A percentile compares a stretch with the other conserved stretches of the same genome.
phyloP scores from a whole-genome alignment of 35 echinoderm and acorn worm genomes.

The Strongylocentrotus purpuratus region DNA sequence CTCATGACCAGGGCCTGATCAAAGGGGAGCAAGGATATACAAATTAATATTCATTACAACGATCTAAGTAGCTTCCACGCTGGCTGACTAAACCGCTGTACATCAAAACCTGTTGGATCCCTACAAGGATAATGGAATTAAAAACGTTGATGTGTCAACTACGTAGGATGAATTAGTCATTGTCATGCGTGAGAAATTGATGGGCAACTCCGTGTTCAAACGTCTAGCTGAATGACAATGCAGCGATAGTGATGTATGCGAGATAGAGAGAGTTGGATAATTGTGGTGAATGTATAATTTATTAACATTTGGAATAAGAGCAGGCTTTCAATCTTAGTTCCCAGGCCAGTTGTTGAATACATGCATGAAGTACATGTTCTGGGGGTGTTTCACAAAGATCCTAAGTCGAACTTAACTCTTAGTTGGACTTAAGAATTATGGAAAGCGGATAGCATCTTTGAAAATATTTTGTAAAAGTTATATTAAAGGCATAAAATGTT shows the following conservation, averaged over 20 bases:
- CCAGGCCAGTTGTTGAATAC: not conserved
- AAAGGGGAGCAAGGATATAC: not conserved
- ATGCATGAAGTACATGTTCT: too few species aligned
- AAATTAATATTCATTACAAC: not conserved
- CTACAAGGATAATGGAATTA: not conserved
- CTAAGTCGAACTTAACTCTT: too few species aligned
- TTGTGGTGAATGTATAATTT: not conserved
- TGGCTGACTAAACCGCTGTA: not conserved
- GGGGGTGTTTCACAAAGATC: too few species aligned
- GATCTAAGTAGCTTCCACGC: not conserved
- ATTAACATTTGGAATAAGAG: not conserved
- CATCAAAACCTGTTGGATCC: not conserved
- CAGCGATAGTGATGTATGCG: not conserved
- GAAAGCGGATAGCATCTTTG: too few species aligned
- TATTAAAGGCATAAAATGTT: too few species aligned
- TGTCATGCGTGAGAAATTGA: not conserved
- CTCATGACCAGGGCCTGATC: not conserved
- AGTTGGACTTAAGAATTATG: too few species aligned
- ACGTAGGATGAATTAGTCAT: not conserved
- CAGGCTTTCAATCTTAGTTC: not conserved
- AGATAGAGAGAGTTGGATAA: not conserved
- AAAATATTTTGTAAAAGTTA: too few species aligned
- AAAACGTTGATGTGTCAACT: not conserved
- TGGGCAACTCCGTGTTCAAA: not conserved
- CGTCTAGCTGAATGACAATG: not conserved